phyloP scores from a whole-genome alignment of 2,888 invertebrate species.

The Dascillus cervinus region DNA sequence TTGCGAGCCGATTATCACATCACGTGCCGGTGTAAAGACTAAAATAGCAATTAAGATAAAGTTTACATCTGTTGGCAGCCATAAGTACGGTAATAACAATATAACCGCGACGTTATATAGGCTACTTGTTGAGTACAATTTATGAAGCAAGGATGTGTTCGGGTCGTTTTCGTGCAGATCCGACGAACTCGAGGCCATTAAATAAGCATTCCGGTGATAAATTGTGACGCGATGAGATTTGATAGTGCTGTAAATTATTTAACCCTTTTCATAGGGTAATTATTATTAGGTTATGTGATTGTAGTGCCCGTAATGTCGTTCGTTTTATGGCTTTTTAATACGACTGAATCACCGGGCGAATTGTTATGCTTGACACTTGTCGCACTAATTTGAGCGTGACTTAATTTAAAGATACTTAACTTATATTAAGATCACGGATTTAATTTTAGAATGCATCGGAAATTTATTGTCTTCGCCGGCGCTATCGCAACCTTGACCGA shows the following conservation, averaged over 20 bases:
- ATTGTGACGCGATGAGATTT: conserved; percentile 45
- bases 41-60: conserved; percentile 38
- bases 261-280: conserved; percentile 43
- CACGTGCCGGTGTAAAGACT: conserved; percentile 2
- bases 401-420: too few species aligned
- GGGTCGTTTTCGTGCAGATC: conserved; percentile 34
- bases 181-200: conserved; percentile 40
- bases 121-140: conserved; percentile 47
- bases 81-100: conserved; percentile 46
- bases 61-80: conserved; percentile 44
- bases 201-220: conserved; percentile 45
- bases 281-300: conserved; percentile 38
- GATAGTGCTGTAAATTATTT: conserved; percentile 46
- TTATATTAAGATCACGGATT: too few species aligned
- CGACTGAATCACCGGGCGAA: conserved; percentile 11
- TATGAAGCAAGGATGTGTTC: conserved; percentile 40
- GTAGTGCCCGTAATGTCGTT: conserved; percentile 30
- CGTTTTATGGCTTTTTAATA: conserved; percentile 29
- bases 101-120: conserved; percentile 43
- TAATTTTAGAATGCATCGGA: too few species aligned
- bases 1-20: too few species aligned
- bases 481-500: too few species aligned
- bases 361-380: too few species aligned
- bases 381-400: too few species aligned
- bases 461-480: too few species aligned